phyloP scores from a whole-genome alignment of 92 coral and sea anemone species.

The Porites lobata region DNA sequence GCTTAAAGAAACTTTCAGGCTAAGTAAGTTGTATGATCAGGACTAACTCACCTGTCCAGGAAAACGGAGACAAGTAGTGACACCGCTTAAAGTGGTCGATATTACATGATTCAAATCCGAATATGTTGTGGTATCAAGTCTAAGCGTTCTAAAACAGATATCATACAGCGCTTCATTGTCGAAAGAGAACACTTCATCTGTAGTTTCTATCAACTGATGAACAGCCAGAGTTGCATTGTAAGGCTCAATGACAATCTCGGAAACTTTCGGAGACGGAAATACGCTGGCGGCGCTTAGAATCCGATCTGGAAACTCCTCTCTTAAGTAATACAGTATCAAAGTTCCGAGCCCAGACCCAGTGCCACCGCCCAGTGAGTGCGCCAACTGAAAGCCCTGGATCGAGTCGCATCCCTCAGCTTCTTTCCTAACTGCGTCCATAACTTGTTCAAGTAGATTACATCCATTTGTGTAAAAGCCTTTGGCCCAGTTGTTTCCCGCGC shows the following conservation, averaged over 20 bases:
- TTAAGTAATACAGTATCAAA: slow-evolving; percentile 83
- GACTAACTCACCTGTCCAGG: slow-evolving; percentile 85
- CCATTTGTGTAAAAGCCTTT: slow-evolving; percentile 93
- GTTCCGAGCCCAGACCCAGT: slow-evolving; percentile 92
- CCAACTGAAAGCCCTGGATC: slow-evolving; percentile 87
- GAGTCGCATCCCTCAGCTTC: slow-evolving; percentile 91
- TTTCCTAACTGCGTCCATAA: slow-evolving; percentile 80
- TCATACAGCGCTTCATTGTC: slow-evolving; percentile 91
- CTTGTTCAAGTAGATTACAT: slow-evolving; percentile 81
- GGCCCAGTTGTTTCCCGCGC: slow-evolving; percentile 96
- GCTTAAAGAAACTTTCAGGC: too few species aligned
- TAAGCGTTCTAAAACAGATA: slow-evolving; percentile 85
- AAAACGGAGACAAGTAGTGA: slow-evolving; percentile 85
- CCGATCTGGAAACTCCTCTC: slow-evolving; percentile 89
- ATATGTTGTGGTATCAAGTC: slow-evolving; percentile 81
- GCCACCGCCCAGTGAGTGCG: slow-evolving; percentile 91
- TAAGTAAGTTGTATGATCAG: not conserved
- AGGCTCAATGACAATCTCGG: slow-evolving; percentile 91
- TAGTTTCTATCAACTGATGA: slow-evolving; percentile 87
- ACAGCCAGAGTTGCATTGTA: slow-evolving; percentile 84
- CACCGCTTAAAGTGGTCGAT: slow-evolving; percentile 88
- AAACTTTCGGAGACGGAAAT: slow-evolving; percentile 90
- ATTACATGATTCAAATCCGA: slow-evolving; percentile 87
- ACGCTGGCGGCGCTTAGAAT: slow-evolving; percentile 87
- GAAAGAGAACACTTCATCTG: slow-evolving; percentile 90